phyloP scores from a whole-genome alignment of 2,888 invertebrate genomes.

The Euclidia mi region DNA sequence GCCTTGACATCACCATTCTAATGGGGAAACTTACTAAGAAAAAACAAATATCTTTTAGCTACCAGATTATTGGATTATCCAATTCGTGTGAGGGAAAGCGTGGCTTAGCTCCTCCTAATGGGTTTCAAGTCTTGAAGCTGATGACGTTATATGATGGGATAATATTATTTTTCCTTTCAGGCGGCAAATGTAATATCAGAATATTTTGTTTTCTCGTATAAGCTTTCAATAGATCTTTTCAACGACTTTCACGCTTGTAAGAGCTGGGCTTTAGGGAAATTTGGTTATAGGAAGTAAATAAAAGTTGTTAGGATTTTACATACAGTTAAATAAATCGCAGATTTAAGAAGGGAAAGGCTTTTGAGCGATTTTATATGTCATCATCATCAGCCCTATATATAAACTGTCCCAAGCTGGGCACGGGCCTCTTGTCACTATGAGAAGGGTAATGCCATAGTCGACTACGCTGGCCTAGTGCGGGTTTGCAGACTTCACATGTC shows the following conservation, averaged over 20 bases:
- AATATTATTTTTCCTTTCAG: slow-evolving; percentile 30
- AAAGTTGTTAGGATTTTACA: neutral
- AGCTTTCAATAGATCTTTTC: slow-evolving; percentile 8
- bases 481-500: too few species aligned
- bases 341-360: too few species aligned
- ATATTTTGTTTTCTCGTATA: slow-evolving; percentile 19
- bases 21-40: slow-evolving; percentile 38
- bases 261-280: neutral
- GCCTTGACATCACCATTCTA: slow-evolving; percentile 31
- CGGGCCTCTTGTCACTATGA: too few species aligned
- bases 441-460: too few species aligned
- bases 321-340: too few species aligned
- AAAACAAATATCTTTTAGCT: slow-evolving; percentile 41
- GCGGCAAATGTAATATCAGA: slow-evolving; percentile 17
- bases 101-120: slow-evolving; percentile 36
- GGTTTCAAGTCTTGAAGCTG: slow-evolving; percentile 36
- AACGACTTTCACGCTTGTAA: neutral
- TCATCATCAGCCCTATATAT: too few species aligned
- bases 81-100: slow-evolving; percentile 38
- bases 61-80: slow-evolving; percentile 52
- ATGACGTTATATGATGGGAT: slow-evolving; percentile 34
- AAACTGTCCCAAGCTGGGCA: too few species aligned
- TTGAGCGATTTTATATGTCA: too few species aligned
- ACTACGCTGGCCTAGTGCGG: too few species aligned
- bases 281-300: neutral